Evolutionary conservation across 2,888 invertebrate species (phyloP).

Genomic region (Rotaria socialis): DNA sequence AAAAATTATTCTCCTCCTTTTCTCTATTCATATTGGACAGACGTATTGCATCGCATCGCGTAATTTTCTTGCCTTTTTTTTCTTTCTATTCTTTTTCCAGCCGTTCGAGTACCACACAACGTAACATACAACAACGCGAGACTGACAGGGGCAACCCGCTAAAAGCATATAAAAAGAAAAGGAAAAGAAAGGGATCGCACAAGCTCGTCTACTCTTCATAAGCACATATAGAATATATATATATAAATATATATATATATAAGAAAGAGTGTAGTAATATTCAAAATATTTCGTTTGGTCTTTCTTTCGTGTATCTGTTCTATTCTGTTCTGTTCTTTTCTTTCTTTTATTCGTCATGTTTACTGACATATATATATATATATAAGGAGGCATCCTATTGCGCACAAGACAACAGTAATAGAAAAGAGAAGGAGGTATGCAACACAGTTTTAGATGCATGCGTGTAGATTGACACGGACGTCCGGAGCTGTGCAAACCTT

Average conservation of each 20-base stretch:
- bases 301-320: conserved; percentile 22
- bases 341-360: not conserved
- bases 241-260: no score
- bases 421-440: not conserved
- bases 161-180: conserved; percentile 9
- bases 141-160: not conserved
- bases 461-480: conserved; percentile 18
- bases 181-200: conserved; percentile 23
- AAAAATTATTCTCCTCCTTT: conserved; percentile 20
- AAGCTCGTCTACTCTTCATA: conserved; percentile 21
- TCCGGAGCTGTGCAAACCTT: not conserved
- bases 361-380: not conserved
- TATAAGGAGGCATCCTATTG: not conserved
- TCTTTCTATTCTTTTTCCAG: not conserved
- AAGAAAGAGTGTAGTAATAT: conserved; percentile 13
- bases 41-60: not conserved
- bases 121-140: conserved; percentile 5
- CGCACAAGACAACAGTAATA: not conserved
- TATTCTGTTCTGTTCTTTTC: not conserved
- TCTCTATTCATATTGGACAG: not conserved
- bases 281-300: conserved; percentile 18
- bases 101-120: not conserved
- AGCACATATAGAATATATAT: conserved; percentile 25
- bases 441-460: not conserved
- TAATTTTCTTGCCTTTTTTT: conserved; percentile 21